Evolutionary conservation across 2,888 invertebrate genomes (phyloP).

Genomic region (Caenorhabditis sinica): DNA sequence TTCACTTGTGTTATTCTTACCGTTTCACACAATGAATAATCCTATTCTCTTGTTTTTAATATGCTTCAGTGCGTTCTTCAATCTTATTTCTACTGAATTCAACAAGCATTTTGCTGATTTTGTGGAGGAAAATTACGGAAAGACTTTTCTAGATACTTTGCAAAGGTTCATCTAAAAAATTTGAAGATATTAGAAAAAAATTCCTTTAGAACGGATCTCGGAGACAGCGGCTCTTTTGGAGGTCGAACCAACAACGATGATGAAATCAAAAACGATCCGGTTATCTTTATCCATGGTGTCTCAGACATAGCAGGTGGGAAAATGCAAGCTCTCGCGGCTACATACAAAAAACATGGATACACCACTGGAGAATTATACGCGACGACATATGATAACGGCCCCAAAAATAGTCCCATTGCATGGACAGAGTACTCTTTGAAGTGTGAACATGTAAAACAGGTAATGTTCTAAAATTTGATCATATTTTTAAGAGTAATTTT

Average conservation of each 20-base stretch:
- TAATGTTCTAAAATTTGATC: neutral
- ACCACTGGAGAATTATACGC: constrained; percentile 75
- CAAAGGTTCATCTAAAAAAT: constrained; percentile 51
- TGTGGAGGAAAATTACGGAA: constrained; percentile 67
- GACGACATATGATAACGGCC: constrained; percentile 74
- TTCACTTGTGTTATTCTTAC: constrained; percentile 19
- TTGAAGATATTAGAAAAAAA: neutral
- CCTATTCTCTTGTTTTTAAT: constrained; percentile 1
- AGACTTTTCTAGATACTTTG: constrained; percentile 59
- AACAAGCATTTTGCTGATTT: constrained; percentile 68
- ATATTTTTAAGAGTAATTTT: constrained; percentile 5
- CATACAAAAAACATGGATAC: constrained; percentile 71
- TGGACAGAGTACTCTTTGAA: constrained; percentile 80
- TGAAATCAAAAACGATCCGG: constrained; percentile 44
- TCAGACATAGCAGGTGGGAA: constrained; percentile 78
- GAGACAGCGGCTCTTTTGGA: constrained; percentile 68
- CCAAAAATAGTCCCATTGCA: constrained; percentile 76
- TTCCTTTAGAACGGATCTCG: constrained; percentile 63
- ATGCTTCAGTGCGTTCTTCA: neutral
- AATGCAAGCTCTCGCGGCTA: constrained; percentile 70
- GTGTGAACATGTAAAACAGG: constrained; percentile 77
- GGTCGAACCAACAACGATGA: constrained; percentile 45
- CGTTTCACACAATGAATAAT: constrained; percentile 16
- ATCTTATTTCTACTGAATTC: constrained; percentile 35
- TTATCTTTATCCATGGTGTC: constrained; percentile 79